Evolutionary conservation across 2,797 vertebrate species (phyloP), one percentile per base, ranked within the genome.

Genomic region (Lagocephalus sceleratus): DNA sequence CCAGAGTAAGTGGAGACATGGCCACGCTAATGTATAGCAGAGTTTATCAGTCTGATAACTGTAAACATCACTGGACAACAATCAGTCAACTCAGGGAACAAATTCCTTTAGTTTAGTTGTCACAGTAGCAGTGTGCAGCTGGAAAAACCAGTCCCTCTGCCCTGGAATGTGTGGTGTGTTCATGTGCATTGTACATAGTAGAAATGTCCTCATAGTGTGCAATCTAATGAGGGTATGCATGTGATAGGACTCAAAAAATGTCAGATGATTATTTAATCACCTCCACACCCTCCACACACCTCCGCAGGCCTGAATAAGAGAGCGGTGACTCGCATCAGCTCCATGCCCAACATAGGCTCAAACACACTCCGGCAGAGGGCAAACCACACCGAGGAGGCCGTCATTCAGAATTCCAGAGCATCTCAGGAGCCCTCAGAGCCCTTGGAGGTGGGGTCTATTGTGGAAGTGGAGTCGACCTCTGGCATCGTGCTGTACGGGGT

Each of bases 371-470:
- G 55, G 21, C n/a, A 5, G 26, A 60, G 49, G 2, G 60, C 54
- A 16, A 57, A n/a, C 40, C 72, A 7, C 1, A 8, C 5, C 0
- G 59, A 61, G 32, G 60, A 46, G 29, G 54, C 38, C 2, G 41
- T 51, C 42, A 16, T 16, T 21, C 66, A 42, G 8, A 39, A 19
- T 20, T 41, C 20, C 9, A 54, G 19, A 32, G 6, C 41, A 17
- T 47, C 57, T 11, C 60, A 23, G 10, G 26, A 19, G 12, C 61
- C 58, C 20, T 45, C 91, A 8, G 26, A 19, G 12, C 61, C 58
- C 20, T 45, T 92, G 56, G 90, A 92, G 73, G 75, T 88, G 63
- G 91, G 88, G 2, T 92, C 90, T 20, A 60, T 89, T 80, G 90
- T 89, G 76, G 89, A 92, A 75, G 81, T 91, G 51, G 16, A 64